These are phyloP conservation scores for Promerops cafer DNA, from an alignment of 2,113 vertebrate species.

Conservation along the genomic window DNA sequence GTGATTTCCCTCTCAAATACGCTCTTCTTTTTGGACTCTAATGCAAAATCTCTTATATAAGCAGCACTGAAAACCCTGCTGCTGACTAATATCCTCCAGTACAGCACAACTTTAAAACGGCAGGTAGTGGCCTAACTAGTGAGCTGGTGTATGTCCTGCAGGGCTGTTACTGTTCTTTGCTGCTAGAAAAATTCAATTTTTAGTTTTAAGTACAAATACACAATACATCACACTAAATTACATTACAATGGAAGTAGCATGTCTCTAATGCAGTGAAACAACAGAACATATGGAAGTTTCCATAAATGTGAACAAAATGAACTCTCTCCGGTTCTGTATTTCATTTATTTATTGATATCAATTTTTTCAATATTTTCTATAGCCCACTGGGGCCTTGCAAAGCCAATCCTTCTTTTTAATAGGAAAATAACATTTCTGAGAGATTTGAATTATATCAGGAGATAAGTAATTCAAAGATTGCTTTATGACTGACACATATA, in stretches of 20 bases:
- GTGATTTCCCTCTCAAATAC: background rate
- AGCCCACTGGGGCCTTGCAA: background rate
- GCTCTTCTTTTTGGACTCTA: background rate
- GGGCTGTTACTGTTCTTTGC: background rate
- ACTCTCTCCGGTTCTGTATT: background rate
- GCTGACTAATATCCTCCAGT: background rate
- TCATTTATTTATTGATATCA: background rate
- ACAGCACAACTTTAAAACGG: background rate
- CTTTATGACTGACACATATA: conserved; percentile 7
- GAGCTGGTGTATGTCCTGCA: background rate
- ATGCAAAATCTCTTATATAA: background rate
- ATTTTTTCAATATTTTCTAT: background rate
- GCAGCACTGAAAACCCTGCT: background rate
- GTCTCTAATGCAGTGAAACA: background rate
- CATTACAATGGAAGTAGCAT: background rate
- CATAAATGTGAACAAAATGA: background rate
- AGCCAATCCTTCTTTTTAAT: conserved; percentile 34
- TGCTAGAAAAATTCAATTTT: background rate
- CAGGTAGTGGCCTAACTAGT: background rate
- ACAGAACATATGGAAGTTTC: background rate
- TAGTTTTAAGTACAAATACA: background rate
- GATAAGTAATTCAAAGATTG: conserved; percentile 4
- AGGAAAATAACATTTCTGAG: conserved; percentile 38
- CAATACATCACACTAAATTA: background rate
- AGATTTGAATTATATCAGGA: conserved; percentile 39